Percentiles rank a stretch among this genome's conserved stretches.
Evolutionary conservation across 2,888 invertebrate genomes (phyloP).

Genomic region (Netelia virgata): DNA sequence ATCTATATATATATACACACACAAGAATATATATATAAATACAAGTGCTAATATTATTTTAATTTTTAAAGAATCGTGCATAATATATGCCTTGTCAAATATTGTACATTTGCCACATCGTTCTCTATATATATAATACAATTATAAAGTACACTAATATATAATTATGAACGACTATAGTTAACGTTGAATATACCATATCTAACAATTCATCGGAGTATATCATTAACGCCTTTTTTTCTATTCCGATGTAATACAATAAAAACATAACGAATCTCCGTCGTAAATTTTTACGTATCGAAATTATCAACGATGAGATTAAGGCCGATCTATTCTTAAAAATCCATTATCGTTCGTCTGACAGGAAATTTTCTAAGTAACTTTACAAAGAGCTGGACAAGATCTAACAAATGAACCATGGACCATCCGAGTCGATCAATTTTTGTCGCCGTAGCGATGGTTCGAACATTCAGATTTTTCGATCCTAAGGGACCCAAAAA

Average conservation of each 20-base stretch:
- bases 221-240: slow-evolving; percentile 19
- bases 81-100: slow-evolving; percentile 78
- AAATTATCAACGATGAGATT: no score
- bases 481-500: no score
- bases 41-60: slow-evolving; percentile 74
- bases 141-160: slow-evolving; percentile 70
- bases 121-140: slow-evolving; percentile 74
- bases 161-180: slow-evolving; percentile 73
- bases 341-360: no score
- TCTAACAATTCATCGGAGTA: slow-evolving; percentile 73
- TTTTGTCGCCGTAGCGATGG: no score
- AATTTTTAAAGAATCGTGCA: slow-evolving; percentile 73
- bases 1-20: slow-evolving; percentile 52
- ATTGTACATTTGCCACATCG: slow-evolving; percentile 79
- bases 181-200: slow-evolving; percentile 79
- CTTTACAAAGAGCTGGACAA: no score
- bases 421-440: no score
- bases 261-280: not conserved
- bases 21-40: slow-evolving; percentile 53
- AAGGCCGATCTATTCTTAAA: no score
- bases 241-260: not conserved
- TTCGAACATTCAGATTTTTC: no score
- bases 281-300: no score
- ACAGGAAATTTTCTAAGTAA: no score
- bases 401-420: no score